Conservation (phyloP, 1,140 invertebrate genomes). For the Chionoecetes opilio region DNA sequence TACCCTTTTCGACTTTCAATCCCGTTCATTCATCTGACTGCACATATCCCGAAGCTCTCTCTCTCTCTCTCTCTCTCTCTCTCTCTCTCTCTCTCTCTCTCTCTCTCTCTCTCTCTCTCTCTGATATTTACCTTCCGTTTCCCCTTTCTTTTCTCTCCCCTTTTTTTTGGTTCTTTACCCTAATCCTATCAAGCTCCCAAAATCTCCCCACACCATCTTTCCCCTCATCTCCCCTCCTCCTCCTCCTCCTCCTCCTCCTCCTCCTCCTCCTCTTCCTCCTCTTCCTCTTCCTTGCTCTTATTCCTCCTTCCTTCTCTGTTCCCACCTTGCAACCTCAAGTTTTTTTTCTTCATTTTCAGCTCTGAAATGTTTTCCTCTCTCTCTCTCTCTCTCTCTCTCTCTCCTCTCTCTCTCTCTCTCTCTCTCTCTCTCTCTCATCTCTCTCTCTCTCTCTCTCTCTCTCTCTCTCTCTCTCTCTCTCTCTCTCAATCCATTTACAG, state of each 20-base stretch:
- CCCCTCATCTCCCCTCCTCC: slow-evolving; percentile 24
- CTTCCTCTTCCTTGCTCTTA: neutral
- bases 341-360: neutral
- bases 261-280: neutral
- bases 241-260: slow-evolving; percentile 23
- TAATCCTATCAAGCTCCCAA: slow-evolving; percentile 11
- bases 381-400: slow-evolving; percentile 40
- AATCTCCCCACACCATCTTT: neutral
- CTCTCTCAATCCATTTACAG: neutral
- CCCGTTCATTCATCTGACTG: slow-evolving; percentile 4
- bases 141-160: slow-evolving; percentile 36
- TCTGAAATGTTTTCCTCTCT: too few relatives aligned
- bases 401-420: neutral
- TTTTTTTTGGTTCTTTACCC: slow-evolving; percentile 42
- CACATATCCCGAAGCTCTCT: neutral
- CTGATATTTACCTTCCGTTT: neutral
- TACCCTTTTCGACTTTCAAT: neutral
- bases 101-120: slow-evolving; percentile 48
- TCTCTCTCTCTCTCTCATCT: slow-evolving; percentile 42
- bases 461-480: neutral
- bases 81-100: slow-evolving; percentile 42
- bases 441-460: slow-evolving; percentile 52
- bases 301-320: neutral
- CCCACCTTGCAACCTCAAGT: slow-evolving; percentile 11
- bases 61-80: slow-evolving; percentile 13